Base-by-base conservation (phyloP, 2,797 vertebrate species). In the Spinibarbus caldwelli region DNA sequence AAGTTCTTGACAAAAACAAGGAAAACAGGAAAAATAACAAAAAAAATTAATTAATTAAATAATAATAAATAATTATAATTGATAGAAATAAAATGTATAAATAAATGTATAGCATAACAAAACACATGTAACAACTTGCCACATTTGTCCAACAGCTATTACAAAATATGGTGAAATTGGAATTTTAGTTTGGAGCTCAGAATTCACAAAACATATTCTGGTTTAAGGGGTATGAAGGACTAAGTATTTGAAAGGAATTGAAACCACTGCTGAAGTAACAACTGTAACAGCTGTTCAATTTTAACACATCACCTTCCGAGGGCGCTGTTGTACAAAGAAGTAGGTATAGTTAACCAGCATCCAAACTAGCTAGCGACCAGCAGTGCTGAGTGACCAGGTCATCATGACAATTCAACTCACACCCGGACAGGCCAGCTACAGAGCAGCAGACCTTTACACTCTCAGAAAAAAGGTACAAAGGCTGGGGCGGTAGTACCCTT, bases 301-400 rank as follows among this genome's bases (percentile, higher is more conserved):
- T 31, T 7, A 72, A 73, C 6, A 5, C 38, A 49, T 75, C 11
- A n/a, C 31, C 73, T n/a, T 36, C 19, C 7, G 73, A 54, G 21
- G 73, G 73, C 34, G 47, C 73, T 76, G 11, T 76, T 76, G 21
- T n/a, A 54, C 73, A 54, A 34, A 54, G 17, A 49, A 21, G 71
- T 36, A 7, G 5, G 59, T 6, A 31, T 14, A 31, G 2, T 43
- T n/a, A 6, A 41, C 1, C 38, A 43, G 6, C 5, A 14, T 52
- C 29, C 45, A 75, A 34, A 75, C 19, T 10, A 49, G 29, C 43
- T 72, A 41, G 14, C 29, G 17, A 73, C 15, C 26, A 49, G n/a
- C 2, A 17, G 43, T 72, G n/a, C 17, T 19, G 17, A 15, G 70
- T 47, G 71, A 73, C 17, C 5, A 34, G 10, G 9, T 29, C 38